phyloP scores from a whole-genome alignment of 2,888 invertebrate genomes.

The Priocnemis perturbator region DNA sequence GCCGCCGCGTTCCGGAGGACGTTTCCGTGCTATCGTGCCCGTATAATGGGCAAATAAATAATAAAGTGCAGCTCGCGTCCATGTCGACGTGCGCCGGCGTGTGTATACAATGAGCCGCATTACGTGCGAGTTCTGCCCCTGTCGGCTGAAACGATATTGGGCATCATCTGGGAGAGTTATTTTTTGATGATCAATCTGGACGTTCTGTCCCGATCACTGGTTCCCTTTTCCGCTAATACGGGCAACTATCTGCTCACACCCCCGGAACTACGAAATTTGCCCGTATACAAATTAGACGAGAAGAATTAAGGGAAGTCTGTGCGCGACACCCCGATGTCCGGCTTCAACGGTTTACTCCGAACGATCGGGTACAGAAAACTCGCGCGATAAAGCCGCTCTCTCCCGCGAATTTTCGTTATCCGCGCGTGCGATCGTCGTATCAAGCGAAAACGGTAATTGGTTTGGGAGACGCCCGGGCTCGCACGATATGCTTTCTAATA shows the following conservation, averaged over 20 bases:
- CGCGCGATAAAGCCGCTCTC: constrained; percentile 32
- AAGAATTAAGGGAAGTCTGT: too few species aligned
- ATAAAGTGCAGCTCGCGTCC: constrained; percentile 49
- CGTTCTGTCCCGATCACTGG: too few species aligned
- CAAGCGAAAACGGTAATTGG: constrained; percentile 51
- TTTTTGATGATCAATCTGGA: too few species aligned
- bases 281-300: too few species aligned
- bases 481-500: constrained; percentile 61
- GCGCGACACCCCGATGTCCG: too few species aligned
- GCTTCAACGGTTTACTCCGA: constrained; percentile 1
- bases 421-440: constrained; percentile 53
- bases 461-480: constrained; percentile 19
- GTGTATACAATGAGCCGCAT: too few species aligned
- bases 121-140: too few species aligned
- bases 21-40: constrained; percentile 20
- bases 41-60: constrained; percentile 49
- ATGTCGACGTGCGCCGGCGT: constrained; percentile 10
- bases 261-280: too few species aligned
- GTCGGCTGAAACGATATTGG: background rate
- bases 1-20: constrained; percentile 20
- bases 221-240: too few species aligned
- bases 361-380: constrained; percentile 19
- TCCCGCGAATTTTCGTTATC: constrained; percentile 49
- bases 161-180: too few species aligned
- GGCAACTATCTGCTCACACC: too few species aligned